Base-by-base conservation (phyloP, 1,140 invertebrate genomes). In the Cataglyphis hispanica region DNA sequence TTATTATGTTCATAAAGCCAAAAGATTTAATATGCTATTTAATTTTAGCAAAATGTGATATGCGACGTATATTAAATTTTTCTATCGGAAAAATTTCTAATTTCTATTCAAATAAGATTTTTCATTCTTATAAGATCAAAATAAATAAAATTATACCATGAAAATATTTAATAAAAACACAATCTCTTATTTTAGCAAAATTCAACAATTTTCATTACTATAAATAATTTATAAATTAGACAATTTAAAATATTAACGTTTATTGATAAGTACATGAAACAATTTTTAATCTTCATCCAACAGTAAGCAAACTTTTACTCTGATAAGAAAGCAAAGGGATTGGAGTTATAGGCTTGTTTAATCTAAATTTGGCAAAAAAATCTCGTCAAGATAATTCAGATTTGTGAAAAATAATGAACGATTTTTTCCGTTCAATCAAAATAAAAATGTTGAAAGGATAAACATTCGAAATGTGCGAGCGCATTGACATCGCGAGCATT, bases 381-480 rank as follows among this genome's bases (percentile, higher is more conserved):
- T 31, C 19, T 5, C 13, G 13, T 5, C 1, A 46, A 13, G 43
- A 27, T 11, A 78, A 25, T 78, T 78, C 1, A 2, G 11, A 53
- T 37, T 7, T 40, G 13, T 22, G 13, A 53, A 60, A 37, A 74
- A 60, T 74, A 58, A 74, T 37, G n/a, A 74, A n/a, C 19, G 19
- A 31, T 46, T 27, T 19, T 31, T 63, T 63, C 13, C 6, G 7
- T 53, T 56, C 11, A 25, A 69, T 69, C 46, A 6, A 22, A 22
- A 70, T 34, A 46, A 13, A 66, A 63, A 78, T 43, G 19, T 78
- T 66, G 50, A 40, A 37, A 10, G 16, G 7, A 46, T 72, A 83
- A 61, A 83, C 27, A 72, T 31, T 61, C 16, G 22, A 50, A 75
- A 63, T 61, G 34, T 67, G 61, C 53, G 25, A 83, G 11, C n/a